phyloP scores from a whole-genome alignment of 2,113 vertebrate genomes.

The Daphoenositta chrysoptera region DNA sequence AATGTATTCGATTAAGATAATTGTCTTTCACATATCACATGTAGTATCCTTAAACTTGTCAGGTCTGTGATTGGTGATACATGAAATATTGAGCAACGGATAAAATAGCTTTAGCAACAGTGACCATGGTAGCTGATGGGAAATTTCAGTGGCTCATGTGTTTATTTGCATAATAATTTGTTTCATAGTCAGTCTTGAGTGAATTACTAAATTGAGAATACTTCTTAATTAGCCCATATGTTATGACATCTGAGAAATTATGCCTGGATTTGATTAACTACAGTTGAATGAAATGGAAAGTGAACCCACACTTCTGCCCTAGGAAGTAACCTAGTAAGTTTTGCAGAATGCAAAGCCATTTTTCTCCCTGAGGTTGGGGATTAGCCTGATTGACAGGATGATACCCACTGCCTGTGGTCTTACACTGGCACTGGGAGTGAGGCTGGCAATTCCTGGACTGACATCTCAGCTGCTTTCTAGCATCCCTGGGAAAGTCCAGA shows the following conservation, averaged over 20 bases:
- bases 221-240: conserved; percentile 37
- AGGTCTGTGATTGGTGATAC: conserved; percentile 6
- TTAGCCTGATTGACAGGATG: background rate
- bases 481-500: background rate
- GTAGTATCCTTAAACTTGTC: conserved; percentile 2
- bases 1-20: background rate
- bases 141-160: background rate
- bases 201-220: conserved; percentile 28
- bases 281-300: background rate
- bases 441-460: background rate
- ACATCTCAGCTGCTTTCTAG: background rate
- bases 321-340: background rate
- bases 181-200: conserved; percentile 33
- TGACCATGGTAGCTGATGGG: background rate
- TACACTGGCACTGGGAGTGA: background rate
- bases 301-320: background rate
- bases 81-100: background rate
- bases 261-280: background rate
- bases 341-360: background rate
- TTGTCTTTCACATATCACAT: background rate
- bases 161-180: conserved; percentile 43
- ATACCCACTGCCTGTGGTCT: background rate
- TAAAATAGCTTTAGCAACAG: background rate
- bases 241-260: conserved; percentile 7
- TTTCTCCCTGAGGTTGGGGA: background rate